Conservation (phyloP, 2,888 invertebrate genomes). For the Phasia obesa region DNA sequence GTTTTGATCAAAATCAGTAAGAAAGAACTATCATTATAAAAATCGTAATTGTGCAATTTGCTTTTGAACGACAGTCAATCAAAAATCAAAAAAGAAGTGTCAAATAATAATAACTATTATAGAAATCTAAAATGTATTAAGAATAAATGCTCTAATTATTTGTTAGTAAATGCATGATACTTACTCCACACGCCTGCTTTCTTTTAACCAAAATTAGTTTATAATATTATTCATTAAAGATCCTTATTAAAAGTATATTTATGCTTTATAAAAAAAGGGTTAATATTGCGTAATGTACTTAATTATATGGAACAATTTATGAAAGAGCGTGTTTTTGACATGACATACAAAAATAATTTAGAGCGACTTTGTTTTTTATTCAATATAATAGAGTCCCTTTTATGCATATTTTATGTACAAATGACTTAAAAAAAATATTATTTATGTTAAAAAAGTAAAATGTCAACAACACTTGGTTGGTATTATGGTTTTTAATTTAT, state of each 20-base stretch:
- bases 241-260: neutral
- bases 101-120: too few species aligned
- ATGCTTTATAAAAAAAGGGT: slow-evolving; percentile 5
- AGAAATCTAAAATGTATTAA: neutral
- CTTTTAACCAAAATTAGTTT: neutral
- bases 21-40: too few species aligned
- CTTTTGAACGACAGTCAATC: too few species aligned
- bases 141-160: neutral
- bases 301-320: slow-evolving; percentile 37
- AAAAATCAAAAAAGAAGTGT: too few species aligned
- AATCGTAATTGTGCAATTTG: too few species aligned
- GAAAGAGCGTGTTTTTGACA: slow-evolving; percentile 45
- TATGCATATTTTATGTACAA: neutral
- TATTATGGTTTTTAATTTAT: slow-evolving; percentile 40
- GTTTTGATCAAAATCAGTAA: too few species aligned
- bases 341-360: slow-evolving; percentile 36
- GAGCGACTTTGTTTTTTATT: neutral
- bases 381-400: neutral
- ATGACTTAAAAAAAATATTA: neutral
- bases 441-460: slow-evolving; percentile 35
- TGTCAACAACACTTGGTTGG: slow-evolving; percentile 62
- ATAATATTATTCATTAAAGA: neutral
- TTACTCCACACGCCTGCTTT: neutral
- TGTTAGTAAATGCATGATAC: neutral
- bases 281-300: slow-evolving; percentile 50